Evolutionary conservation across 1,140 invertebrate genomes (phyloP), one percentile per base, ranked within the genome.

Genomic region (Drosophila yakuba): DNA sequence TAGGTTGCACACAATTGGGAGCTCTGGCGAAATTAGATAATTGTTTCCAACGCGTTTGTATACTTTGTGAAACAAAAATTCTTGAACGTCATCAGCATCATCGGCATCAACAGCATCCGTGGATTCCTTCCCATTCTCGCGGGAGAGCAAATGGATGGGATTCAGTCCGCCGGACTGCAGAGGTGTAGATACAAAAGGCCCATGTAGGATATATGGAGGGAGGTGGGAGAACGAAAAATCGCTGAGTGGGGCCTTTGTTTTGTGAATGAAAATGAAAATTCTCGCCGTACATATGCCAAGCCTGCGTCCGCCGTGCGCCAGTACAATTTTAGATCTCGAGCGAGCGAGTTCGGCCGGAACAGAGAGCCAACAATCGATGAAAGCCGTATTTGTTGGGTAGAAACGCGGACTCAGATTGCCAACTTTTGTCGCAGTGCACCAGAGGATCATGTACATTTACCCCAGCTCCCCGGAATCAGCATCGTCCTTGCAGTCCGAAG

Each of bases 371-470:
- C 25, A 52, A n/a, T 17, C 23, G 6, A 67, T 62, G 68, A 41
- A 67, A 64, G 32, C 45, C 56, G 51, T 68, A 43, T 35, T 48
- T 58, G 71, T 45, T 63, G 62, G 72, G 50, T n/a, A 67, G 62
- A 58, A 74, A 78, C 68, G 39, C 35, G 51, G 4, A 51, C 32
- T 45, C 45, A 39, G 44, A 23, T 50, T 48, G 15, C 8, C 12
- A n/a, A n/a, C 47, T 61, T 45, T 52, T 20, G 68, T 78, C 45
- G 61, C 45, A 62, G 64, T 77, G 66, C 45, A 66, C 52, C 43
- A 66, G 36, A 71, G 45, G 75, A 86, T 73, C 83, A 92, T 92
- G 91, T 92, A 92, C 78, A 92, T 92, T 66, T 91, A 92, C 72
- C 91, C 91, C 17, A 91, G 88, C 71, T 91, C 88, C 45, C 90